Evolutionary conservation across 2,888 invertebrate species (phyloP), one percentile per base, ranked within the genome.

Genomic region (Nomada flava): DNA sequence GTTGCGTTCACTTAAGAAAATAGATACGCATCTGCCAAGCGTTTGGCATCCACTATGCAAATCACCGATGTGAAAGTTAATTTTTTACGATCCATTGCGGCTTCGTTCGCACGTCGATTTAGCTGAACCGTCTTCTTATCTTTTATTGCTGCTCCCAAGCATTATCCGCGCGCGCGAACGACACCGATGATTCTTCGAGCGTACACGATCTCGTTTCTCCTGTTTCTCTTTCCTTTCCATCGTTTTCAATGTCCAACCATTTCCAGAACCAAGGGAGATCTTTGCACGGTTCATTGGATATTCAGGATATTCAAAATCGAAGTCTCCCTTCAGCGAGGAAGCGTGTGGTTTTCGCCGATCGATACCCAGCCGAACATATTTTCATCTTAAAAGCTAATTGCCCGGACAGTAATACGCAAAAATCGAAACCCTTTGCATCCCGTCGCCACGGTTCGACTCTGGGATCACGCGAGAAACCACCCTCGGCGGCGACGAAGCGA

Each of bases 41-140:
- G 57, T 15, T 53, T 52, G 70, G 59, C 20, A 81, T 74, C 74
- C 44, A 18, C 52, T 53, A 75, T 81, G 82, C 82, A 73, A 76
- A 82, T 83, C 73, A 73, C 18, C 44, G 36, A 76, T 59, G 82
- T 69, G 76, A 83, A 82, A 83, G 82, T 83, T 74, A 82, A 83
- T 83, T 76, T 76, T 82, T 82, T 57, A 76, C 82, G 76, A 82
- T 70, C 82, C 82, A 63, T 73, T 70, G 82, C 73, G 62, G 67
- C 82, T 76, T 59, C 70, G 63, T 59, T 42, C 55, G 42, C 18
- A 29, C 67, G 42, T n/a, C n/a, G 42, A 15, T 47, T 2, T 11
- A 42, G 29, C 53, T 69, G 36, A 62, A 70, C 42, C 50, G 73
- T 80, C 69, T 64, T 59, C 76, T 82, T 83, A 83, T 82, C 82